These are phyloP conservation scores for Oncorhynchus nerka DNA, from an alignment of 2,113 vertebrate species.

Conservation along the genomic window DNA sequence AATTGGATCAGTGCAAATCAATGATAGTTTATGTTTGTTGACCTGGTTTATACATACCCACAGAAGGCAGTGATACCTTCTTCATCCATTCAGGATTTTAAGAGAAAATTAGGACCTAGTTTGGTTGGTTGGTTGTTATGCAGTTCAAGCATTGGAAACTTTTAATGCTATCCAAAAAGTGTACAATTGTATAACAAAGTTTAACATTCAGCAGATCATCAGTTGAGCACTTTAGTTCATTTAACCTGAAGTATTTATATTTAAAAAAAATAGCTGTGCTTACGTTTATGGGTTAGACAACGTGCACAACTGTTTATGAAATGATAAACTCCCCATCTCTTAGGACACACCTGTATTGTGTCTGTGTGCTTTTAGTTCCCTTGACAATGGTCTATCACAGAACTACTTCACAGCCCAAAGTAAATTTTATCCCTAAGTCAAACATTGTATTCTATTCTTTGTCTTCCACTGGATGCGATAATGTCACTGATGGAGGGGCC, in stretches of 20 bases:
- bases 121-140: background rate
- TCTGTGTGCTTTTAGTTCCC: conserved; percentile 29
- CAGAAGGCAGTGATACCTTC: no score
- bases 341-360: background rate
- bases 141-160: background rate
- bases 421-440: conserved; percentile 33
- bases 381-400: conserved; percentile 24
- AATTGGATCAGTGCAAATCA: background rate
- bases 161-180: background rate
- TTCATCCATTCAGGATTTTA: no score
- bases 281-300: background rate
- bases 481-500: background rate
- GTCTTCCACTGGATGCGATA: background rate
- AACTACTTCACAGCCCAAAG: conserved; percentile 10
- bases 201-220: background rate
- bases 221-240: background rate
- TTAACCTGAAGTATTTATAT: background rate
- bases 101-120: background rate
- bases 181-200: background rate
- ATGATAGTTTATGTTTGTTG: background rate
- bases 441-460: conserved; percentile 5
- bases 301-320: background rate
- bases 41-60: background rate
- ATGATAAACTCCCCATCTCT: conserved; percentile 24
- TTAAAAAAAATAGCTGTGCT: background rate